Percentiles rank a stretch among this genome's conserved stretches.
These are phyloP conservation scores for honey bee (Apis mellifera) DNA, from an alignment of 1,140 invertebrate genomes.

Conservation along the genomic window DNA sequence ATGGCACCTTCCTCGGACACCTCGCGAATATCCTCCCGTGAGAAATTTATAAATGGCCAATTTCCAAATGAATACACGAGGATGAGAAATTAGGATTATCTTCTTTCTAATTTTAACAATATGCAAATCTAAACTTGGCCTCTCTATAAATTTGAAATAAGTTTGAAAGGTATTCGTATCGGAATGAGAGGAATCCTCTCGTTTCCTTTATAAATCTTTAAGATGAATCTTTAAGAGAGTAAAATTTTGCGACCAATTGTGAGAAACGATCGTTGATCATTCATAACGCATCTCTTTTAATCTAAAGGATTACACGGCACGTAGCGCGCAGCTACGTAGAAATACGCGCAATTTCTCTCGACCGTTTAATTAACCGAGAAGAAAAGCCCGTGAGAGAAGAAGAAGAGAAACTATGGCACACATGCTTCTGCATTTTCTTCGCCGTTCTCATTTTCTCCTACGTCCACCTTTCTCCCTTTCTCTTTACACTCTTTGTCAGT, in stretches of 20 bases:
- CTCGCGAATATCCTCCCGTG: conserved; percentile 3
- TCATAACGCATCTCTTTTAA: too few species aligned
- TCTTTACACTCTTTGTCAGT: neutral
- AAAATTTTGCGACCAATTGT: neutral
- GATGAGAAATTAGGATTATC: neutral
- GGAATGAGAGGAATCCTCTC: too few species aligned
- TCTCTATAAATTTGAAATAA: too few species aligned
- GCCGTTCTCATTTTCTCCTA: neutral
- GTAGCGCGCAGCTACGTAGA: neutral
- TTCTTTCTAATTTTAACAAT: neutral
- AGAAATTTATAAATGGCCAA: conserved; percentile 31
- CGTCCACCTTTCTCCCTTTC: neutral
- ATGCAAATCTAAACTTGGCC: too few species aligned
- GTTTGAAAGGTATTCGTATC: too few species aligned
- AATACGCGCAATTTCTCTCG: conserved; percentile 17
- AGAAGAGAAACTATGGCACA: conserved; percentile 34
- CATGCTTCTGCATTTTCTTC: conserved; percentile 33
- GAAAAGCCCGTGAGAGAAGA: conserved; percentile 44
- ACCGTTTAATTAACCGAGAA: conserved; percentile 44
- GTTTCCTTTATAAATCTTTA: too few species aligned
- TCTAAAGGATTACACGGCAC: too few species aligned
- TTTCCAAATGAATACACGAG: too few species aligned
- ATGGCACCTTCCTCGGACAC: neutral
- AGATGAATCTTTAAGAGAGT: too few species aligned
- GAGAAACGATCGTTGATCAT: too few species aligned